These are phyloP conservation scores for Cenopis cana DNA, from an alignment of 2,888 invertebrate genomes.

Conservation along the genomic window DNA sequence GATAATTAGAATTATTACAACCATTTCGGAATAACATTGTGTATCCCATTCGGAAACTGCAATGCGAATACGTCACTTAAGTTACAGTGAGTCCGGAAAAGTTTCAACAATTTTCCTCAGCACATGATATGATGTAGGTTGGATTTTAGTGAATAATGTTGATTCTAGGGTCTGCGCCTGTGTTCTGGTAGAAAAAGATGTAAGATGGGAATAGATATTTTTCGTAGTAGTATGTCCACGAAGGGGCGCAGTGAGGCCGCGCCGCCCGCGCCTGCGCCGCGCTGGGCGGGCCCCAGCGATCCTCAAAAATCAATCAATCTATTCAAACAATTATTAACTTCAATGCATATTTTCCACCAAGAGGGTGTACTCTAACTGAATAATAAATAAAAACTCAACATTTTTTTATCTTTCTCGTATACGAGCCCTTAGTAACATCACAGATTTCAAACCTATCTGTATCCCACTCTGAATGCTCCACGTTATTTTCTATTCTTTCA, in stretches of 20 bases:
- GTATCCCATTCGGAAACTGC: conserved; percentile 46
- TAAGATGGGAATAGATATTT: conserved; percentile 63
- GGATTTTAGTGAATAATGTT: conserved; percentile 54
- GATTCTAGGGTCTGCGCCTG: conserved; percentile 75
- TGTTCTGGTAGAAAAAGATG: conserved; percentile 59
- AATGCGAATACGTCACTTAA: conserved; percentile 60
- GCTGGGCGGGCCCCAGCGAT: conserved; percentile 67
- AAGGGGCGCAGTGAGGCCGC: conserved; percentile 66
- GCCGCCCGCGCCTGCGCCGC: conserved; percentile 63
- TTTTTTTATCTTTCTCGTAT: conserved; percentile 47
- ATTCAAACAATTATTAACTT: conserved; percentile 50
- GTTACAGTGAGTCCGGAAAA: conserved; percentile 70
- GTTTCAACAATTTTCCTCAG: conserved; percentile 76
- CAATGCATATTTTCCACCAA: conserved; percentile 50
- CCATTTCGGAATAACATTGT: conserved; percentile 34
- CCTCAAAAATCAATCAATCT: conserved; percentile 37
- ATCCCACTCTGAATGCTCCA: conserved; percentile 41
- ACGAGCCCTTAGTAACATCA: conserved; percentile 48
- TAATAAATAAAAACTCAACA: conserved; percentile 58
- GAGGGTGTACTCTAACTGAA: conserved; percentile 47
- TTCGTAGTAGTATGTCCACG: conserved; percentile 57
- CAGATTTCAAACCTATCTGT: conserved; percentile 46
- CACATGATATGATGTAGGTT: conserved; percentile 53
- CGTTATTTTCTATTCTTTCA: conserved; percentile 50
- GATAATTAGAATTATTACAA: conserved; percentile 32